Evolutionary conservation across 2,888 invertebrate species (phyloP).

Genomic region (Trachelus troglodyta): DNA sequence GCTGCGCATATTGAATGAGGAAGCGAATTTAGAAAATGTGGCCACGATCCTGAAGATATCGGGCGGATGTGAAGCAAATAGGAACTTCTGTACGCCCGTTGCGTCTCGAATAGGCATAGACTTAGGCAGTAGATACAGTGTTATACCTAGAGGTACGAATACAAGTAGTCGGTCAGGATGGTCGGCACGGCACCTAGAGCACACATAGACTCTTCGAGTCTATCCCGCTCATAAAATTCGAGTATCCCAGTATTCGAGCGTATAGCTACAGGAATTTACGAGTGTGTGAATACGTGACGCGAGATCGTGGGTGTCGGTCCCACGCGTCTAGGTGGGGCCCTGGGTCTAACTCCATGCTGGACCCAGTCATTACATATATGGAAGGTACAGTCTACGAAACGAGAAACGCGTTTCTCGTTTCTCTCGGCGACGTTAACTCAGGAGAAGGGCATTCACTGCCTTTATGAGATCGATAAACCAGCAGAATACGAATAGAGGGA

Average conservation of each 20-base stretch:
- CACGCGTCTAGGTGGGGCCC: slow-evolving; percentile 65
- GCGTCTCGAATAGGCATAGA: slow-evolving; percentile 19
- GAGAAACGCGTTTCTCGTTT: background rate
- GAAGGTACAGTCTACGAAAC: slow-evolving; percentile 46
- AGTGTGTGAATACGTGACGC: slow-evolving; percentile 36
- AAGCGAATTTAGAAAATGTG: slow-evolving; percentile 6
- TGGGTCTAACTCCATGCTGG: slow-evolving; percentile 27
- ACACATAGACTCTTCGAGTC: too few relatives aligned
- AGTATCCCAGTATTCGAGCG: slow-evolving; percentile 16
- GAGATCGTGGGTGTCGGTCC: slow-evolving; percentile 65
- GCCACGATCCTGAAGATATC: slow-evolving; percentile 9
- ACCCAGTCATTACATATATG: slow-evolving; percentile 56
- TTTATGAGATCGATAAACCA: background rate
- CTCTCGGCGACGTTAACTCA: slow-evolving; percentile 4
- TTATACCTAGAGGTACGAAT: background rate
- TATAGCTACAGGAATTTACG: slow-evolving; percentile 42
- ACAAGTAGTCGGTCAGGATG: too few relatives aligned
- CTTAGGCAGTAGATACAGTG: background rate
- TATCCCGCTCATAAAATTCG: too few relatives aligned
- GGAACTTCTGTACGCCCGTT: slow-evolving; percentile 34
- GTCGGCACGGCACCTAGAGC: too few relatives aligned
- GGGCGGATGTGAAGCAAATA: slow-evolving; percentile 40
- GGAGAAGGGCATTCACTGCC: background rate
- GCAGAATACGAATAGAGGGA: background rate
- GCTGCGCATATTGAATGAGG: slow-evolving; percentile 13